Evolutionary conservation across 2,113 vertebrate species (phyloP), one percentile per base, ranked within the genome.

Genomic region (Gymnorhina tibicen): DNA sequence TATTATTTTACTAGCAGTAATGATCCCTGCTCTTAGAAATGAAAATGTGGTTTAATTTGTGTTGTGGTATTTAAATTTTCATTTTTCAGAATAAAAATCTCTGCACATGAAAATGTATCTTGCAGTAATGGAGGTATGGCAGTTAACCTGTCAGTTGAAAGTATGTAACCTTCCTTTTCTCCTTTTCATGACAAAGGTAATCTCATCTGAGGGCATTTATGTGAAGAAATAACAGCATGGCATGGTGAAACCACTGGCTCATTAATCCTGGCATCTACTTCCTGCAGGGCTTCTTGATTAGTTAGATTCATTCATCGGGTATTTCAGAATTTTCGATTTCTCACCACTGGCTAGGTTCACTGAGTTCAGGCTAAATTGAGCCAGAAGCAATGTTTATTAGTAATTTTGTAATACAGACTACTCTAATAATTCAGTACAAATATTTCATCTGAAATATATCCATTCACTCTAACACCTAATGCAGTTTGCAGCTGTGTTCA

Each of bases 191-290:
- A 98, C 97, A 97, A 98, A 98, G 96, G 96, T 98, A 98, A 97
- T 98, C 97, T 98, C 96, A 98, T 98, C 95, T 98, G 96, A 97
- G 97, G 97, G 96, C 97, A 97, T 98, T 98, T 98, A 97, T 98
- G 96, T 97, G 98, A 97, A 98, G 97, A 98, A 98, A 97, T 97
- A 98, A 97, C 98, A 98, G 97, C 97, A 95, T 97, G 97, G 98
- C 97, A 97, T 98, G 96, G 97, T 96, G 96, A 97, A 97, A 97
- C 97, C 68, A 85, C 97, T 98, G 98, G 97, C 96, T 98, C 98
- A 97, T 98, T 98, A 98, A 98, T 98, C 98, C 96, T 98, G 97
- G 98, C 98, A 97, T 98, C 97, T 97, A 97, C 97, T 98, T 98
- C 98, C 97, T 98, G 94, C 97, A 95, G 97, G 97, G 96, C 78